A percentile compares a stretch with the other conserved stretches of the same genome.
These are phyloP conservation scores for Thunnus thynnus DNA, from an alignment of 2,113 vertebrate species.

Conservation along the genomic window DNA sequence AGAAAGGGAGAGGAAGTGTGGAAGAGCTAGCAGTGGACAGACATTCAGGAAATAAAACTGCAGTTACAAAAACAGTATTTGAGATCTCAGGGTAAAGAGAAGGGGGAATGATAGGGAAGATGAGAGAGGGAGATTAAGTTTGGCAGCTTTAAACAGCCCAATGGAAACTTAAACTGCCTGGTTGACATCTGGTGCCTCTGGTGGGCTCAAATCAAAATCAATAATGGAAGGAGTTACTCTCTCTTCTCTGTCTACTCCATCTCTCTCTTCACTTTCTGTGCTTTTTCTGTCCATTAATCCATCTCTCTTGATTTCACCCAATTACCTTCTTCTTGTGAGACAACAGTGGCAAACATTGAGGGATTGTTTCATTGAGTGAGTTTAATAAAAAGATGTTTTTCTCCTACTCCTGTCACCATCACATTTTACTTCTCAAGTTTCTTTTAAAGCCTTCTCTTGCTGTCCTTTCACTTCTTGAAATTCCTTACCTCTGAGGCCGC, in stretches of 20 bases:
- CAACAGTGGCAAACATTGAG: not conserved
- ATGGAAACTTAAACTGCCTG: slow-evolving; percentile 78
- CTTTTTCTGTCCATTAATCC: not conserved
- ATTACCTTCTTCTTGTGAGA: not conserved
- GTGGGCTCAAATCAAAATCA: slow-evolving; percentile 81
- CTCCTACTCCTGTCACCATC: too few relatives aligned
- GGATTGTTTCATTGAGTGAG: too few relatives aligned
- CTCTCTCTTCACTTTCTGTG: slow-evolving; percentile 28
- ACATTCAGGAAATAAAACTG: not conserved
- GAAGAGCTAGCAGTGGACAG: too few relatives aligned
- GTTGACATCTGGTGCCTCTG: slow-evolving; percentile 76
- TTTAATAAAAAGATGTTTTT: not conserved
- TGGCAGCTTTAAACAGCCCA: slow-evolving; percentile 78
- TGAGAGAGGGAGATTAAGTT: slow-evolving; percentile 50
- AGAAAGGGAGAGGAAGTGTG: not conserved
- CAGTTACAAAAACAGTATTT: not conserved
- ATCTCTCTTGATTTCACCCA: slow-evolving; percentile 14
- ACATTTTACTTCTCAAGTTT: not conserved
- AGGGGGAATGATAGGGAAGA: not conserved
- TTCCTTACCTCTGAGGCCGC: slow-evolving; percentile 14
- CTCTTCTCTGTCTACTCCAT: slow-evolving; percentile 51
- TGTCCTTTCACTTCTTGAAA: not conserved
- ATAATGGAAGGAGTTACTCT: slow-evolving; percentile 82
- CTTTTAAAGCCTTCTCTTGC: not conserved
- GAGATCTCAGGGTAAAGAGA: not conserved